Conservation (phyloP, 37 sponge, comb jelly and placozoan species). For the Oopsacas minuta region DNA sequence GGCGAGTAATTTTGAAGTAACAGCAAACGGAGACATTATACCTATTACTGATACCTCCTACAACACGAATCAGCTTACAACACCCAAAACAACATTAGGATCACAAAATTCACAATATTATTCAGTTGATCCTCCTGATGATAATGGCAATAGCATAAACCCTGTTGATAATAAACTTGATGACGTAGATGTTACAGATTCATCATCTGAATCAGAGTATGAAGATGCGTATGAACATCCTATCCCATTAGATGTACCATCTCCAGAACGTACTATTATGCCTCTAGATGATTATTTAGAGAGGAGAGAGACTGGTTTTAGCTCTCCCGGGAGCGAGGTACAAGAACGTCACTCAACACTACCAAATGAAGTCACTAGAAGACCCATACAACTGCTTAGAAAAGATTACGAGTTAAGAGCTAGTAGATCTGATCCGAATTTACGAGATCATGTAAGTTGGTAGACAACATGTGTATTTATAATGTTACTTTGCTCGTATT, state of each 20-base stretch:
- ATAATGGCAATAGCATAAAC: not conserved
- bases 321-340: not conserved
- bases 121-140: not conserved
- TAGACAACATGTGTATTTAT: not conserved
- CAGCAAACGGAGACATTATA: not conserved
- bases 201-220: not conserved
- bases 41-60: not conserved
- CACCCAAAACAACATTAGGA: not conserved
- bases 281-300: not conserved
- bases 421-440: not conserved
- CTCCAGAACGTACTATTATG: not conserved
- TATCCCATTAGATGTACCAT: not conserved
- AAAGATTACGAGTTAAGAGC: not conserved
- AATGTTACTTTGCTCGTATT: not conserved
- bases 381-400: not conserved
- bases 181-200: not conserved
- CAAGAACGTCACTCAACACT: not conserved
- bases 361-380: not conserved
- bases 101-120: not conserved
- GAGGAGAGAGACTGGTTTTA: not conserved
- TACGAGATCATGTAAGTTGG: not conserved
- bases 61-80: not conserved
- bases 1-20: not conserved
- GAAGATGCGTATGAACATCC: not conserved
- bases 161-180: not conserved